Conservation (phyloP, 2,113 vertebrate genomes). For the Budorcas taxicolor region DNA sequence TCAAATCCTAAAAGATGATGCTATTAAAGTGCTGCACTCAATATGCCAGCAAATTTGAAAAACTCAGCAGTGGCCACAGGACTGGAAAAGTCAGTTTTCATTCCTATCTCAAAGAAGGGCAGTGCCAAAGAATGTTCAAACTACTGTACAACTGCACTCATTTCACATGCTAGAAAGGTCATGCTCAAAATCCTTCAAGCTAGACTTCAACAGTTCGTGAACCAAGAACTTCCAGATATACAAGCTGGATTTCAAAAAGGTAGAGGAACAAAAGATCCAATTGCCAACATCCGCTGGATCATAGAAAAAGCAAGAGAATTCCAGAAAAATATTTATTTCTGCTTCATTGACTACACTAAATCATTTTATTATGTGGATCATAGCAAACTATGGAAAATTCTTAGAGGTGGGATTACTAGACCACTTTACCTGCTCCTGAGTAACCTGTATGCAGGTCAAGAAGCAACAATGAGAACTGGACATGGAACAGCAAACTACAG, state of each 20-base stretch:
- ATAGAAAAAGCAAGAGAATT: not conserved
- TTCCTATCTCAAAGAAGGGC: not conserved
- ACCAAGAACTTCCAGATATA: not conserved
- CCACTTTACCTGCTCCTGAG: not conserved
- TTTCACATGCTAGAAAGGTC: not conserved
- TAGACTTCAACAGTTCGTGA: not conserved
- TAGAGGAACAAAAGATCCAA: not conserved
- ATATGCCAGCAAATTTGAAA: not conserved
- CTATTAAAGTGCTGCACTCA: not conserved
- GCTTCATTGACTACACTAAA: not conserved
- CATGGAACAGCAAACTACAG: not conserved
- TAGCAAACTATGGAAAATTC: not conserved
- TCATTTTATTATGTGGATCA: not conserved
- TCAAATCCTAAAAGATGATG: not conserved
- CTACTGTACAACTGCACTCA: not conserved
- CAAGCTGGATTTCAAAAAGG: not conserved
- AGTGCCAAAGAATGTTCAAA: not conserved
- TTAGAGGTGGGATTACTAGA: not conserved
- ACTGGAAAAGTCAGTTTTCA: not conserved
- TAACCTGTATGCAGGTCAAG: not conserved
- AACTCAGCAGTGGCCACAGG: not conserved
- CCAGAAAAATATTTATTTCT: not conserved
- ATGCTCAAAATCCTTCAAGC: not conserved
- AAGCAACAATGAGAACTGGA: not conserved
- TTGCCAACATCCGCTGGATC: not conserved